A percentile compares a stretch with the other conserved stretches of the same genome.
These are phyloP conservation scores for Tragelaphus strepsiceros DNA, from an alignment of 2,113 vertebrate genomes.

Conservation along the genomic window DNA sequence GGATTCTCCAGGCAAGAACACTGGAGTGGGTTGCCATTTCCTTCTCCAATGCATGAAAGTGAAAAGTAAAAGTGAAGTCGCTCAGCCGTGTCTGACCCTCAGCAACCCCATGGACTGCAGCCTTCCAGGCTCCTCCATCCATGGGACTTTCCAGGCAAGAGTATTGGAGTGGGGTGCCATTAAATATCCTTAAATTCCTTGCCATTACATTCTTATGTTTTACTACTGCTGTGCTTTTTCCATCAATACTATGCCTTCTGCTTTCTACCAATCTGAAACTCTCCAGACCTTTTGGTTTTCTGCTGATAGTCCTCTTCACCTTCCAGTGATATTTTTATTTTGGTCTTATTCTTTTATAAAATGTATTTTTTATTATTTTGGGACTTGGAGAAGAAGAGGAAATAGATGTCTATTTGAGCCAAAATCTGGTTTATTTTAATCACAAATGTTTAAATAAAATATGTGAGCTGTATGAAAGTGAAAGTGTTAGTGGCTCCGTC, in stretches of 20 bases:
- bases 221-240: not conserved
- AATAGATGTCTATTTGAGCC: not conserved
- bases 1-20: too few relatives aligned
- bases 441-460: slow-evolving; percentile 1
- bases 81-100: too few relatives aligned
- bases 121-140: too few relatives aligned
- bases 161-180: too few relatives aligned
- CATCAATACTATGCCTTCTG: not conserved
- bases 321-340: not conserved
- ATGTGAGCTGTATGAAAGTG: not conserved
- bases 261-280: not conserved
- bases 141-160: too few relatives aligned
- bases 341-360: not conserved
- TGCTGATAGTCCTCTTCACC: not conserved
- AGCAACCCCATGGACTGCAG: too few relatives aligned
- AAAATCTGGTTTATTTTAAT: not conserved
- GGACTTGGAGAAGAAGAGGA: not conserved
- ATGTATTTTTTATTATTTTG: not conserved
- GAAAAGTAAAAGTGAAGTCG: too few relatives aligned
- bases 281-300: not conserved
- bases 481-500: not conserved
- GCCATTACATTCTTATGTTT: not conserved
- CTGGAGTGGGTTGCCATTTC: too few relatives aligned
- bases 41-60: too few relatives aligned
- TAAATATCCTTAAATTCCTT: not conserved